Evolutionary conservation across 2,113 vertebrate species (phyloP).

Genomic region (Mystacornis crossleyi): DNA sequence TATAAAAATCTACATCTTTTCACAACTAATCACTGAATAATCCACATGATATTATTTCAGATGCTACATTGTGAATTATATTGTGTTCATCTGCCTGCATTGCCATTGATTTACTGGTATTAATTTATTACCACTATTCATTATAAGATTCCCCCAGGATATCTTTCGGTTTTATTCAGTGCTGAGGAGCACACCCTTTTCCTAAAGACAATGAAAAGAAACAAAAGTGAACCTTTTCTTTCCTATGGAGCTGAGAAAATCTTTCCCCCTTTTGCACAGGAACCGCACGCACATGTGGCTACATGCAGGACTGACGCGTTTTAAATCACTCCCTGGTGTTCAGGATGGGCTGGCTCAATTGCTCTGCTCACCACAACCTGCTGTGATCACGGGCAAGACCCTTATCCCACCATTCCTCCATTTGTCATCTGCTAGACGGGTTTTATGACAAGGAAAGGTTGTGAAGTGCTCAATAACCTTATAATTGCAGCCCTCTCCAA

Average conservation of each 20-base stretch:
- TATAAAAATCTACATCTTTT: background rate
- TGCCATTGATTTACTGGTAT: background rate
- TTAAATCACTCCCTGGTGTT: background rate
- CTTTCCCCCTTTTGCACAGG: background rate
- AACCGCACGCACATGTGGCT: fast-evolving
- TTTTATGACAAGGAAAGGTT: background rate
- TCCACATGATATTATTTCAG: background rate
- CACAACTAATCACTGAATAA: background rate
- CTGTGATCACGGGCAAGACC: background rate
- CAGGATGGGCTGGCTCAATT: background rate
- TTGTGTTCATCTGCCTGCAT: background rate
- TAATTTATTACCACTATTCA: background rate
- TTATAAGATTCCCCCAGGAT: background rate
- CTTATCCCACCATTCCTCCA: background rate
- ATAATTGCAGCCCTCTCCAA: background rate
- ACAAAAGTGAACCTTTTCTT: background rate
- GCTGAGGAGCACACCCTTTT: background rate
- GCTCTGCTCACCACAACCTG: background rate
- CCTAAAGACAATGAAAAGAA: background rate
- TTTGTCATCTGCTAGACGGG: background rate
- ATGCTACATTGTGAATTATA: background rate
- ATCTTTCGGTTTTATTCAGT: background rate
- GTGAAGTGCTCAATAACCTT: background rate
- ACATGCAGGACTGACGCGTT: fast-evolving
- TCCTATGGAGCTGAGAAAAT: background rate